Conservation (phyloP, 2,113 vertebrate species). For the Lepus europaeus region DNA sequence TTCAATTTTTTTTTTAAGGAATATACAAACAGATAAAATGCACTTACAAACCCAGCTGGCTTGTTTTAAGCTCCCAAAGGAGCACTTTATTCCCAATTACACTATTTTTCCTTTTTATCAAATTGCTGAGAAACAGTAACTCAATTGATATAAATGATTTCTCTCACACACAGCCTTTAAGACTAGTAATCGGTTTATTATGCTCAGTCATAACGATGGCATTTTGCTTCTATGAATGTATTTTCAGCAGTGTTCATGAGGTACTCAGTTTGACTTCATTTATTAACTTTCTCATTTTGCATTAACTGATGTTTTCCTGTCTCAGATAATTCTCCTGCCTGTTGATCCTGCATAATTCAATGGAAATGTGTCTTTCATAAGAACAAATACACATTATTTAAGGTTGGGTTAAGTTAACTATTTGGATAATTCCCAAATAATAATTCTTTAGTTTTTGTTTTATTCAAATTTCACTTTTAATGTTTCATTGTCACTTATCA, state of each 20-base stretch:
- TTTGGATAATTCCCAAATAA: background rate
- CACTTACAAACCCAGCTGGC: constrained; percentile 86
- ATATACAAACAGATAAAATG: constrained; percentile 81
- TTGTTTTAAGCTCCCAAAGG: constrained; percentile 86
- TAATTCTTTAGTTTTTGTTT: constrained; percentile 44
- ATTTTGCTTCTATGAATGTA: constrained; percentile 81
- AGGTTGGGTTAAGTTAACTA: constrained; percentile 45
- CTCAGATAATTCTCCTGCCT: constrained; percentile 75
- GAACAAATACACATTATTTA: constrained; percentile 70
- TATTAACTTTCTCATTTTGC: constrained; percentile 84
- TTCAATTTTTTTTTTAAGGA: background rate
- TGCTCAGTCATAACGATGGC: constrained; percentile 69
- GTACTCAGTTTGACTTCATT: constrained; percentile 83
- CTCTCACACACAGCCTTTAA: constrained; percentile 78
- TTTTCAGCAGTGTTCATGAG: constrained; percentile 79
- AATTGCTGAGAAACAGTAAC: constrained; percentile 89
- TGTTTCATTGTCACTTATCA: background rate
- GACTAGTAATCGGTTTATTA: constrained; percentile 84
- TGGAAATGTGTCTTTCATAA: constrained; percentile 60
- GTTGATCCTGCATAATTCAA: constrained; percentile 57
- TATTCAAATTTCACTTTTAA: constrained; percentile 25
- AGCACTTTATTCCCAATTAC: constrained; percentile 87
- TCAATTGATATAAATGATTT: constrained; percentile 89
- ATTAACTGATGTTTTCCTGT: constrained; percentile 77
- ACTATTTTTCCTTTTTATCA: constrained; percentile 88